Base-by-base conservation (phyloP, 2,888 invertebrate species). In the Acanthosoma haemorrhoidale region DNA sequence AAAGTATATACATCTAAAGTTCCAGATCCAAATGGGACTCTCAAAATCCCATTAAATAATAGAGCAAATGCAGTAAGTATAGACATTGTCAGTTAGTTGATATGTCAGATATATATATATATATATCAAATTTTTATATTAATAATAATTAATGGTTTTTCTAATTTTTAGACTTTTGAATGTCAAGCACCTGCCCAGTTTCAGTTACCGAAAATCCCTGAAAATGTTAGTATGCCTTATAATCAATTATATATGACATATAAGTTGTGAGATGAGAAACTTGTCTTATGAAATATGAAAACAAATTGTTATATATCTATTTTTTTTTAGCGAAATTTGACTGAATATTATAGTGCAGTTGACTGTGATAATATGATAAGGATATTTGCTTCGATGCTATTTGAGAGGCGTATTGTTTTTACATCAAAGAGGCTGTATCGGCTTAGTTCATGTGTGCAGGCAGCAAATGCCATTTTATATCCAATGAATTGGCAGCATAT, bases 401-500 rank as follows among this genome's bases (percentile, higher is more conserved):
- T 94, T 77, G 98, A 99, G 81, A 84, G 98, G 66, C 85, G 98
- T 58, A 92, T 99, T 72, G 88, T 98, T 68, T 91, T 99, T 76
- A 94, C 92, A 8, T 96, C 97, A 1, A 88, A 88, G 73, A 92
- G 92, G 78, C 83, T 97, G 73, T 92, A 93, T 74, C 85, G 94
- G 71, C 83, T 99, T 61, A 95, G 95, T 63, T 94, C 97, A 0
- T 92, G 93, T 78, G 92, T 93, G 29, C 95, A 96, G 80, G 96
- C 96, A 13, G 94, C 96, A 16, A 94, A 95, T 79, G 88, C 92
- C 73, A 88, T 98, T 59, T 87, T 99, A 43, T 97, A 96, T 81
- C 98, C 98, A 1, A 96, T 99, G 96, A 90, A 91, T 75, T 98
- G 98, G 98, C 97, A 98, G 81, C 96, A 97, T 78, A 94, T 98